Evolutionary conservation across 2,113 vertebrate genomes (phyloP).

Genomic region (Lepus europaeus): DNA sequence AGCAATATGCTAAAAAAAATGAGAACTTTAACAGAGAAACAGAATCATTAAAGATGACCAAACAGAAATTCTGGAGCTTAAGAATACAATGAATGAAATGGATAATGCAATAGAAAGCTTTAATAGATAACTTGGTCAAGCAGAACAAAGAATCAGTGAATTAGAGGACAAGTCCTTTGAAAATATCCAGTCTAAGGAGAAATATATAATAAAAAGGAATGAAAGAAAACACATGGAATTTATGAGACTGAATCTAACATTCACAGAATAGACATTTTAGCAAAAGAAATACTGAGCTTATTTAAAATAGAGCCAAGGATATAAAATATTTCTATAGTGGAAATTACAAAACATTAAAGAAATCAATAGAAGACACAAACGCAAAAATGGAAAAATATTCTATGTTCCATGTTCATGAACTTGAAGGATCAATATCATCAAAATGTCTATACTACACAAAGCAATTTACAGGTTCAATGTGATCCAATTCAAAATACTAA

Average conservation of each 20-base stretch:
- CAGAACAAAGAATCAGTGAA: not conserved
- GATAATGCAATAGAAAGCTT: not conserved
- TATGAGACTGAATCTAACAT: not conserved
- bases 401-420: not conserved
- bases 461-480: not conserved
- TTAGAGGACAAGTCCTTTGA: not conserved
- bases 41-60: not conserved
- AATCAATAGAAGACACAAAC: not conserved
- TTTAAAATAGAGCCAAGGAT: not conserved
- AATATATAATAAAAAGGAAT: not conserved
- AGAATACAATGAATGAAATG: not conserved
- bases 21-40: not conserved
- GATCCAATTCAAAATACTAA: not conserved
- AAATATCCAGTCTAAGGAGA: not conserved
- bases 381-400: not conserved
- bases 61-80: not conserved
- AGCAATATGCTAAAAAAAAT: not conserved
- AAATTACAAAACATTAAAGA: not conserved
- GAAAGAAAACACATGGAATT: not conserved
- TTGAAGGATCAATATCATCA: not conserved
- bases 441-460: not conserved
- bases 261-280: not conserved
- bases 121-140: not conserved
- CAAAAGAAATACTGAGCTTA: no score
- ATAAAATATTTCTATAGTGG: not conserved